Evolutionary conservation across 2,888 invertebrate genomes (phyloP).

Genomic region (Eupithecia abbreviata): DNA sequence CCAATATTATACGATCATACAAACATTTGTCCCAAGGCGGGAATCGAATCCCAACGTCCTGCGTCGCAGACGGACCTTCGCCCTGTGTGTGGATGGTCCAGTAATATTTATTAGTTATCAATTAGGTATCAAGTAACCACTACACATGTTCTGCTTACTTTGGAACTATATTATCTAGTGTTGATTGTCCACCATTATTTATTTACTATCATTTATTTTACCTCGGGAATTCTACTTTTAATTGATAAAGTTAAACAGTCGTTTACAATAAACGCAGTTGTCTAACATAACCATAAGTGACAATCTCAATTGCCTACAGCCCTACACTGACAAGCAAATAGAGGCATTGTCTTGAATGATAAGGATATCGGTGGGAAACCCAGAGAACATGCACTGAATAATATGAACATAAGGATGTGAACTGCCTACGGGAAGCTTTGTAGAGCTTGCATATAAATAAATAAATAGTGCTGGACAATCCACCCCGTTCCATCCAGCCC

Average conservation of each 20-base stretch:
- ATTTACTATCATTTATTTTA: neutral
- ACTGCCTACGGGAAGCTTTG: neutral
- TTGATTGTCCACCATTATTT: neutral
- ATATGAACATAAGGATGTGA: neutral
- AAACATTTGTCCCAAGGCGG: too few species aligned
- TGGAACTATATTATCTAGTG: neutral
- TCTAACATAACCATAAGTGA: neutral
- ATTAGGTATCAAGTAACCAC: neutral
- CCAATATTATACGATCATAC: too few species aligned
- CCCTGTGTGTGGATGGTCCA: too few species aligned
- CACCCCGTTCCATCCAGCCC: too few species aligned
- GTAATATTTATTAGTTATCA: too few species aligned
- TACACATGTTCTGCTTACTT: neutral
- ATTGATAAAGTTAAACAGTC: conserved; percentile 3
- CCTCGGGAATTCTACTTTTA: neutral
- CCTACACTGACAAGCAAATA: conserved; percentile 18
- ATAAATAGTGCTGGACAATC: too few species aligned
- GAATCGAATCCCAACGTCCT: too few species aligned
- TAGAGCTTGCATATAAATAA: neutral
- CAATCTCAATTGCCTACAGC: neutral
- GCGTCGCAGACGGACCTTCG: too few species aligned
- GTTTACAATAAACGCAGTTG: neutral
- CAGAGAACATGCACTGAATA: neutral
- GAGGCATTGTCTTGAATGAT: conserved; percentile 30
- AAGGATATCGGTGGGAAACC: conserved; percentile 26